Evolutionary conservation across 1,140 invertebrate genomes (phyloP).

Genomic region (Bombus consobrinus): DNA sequence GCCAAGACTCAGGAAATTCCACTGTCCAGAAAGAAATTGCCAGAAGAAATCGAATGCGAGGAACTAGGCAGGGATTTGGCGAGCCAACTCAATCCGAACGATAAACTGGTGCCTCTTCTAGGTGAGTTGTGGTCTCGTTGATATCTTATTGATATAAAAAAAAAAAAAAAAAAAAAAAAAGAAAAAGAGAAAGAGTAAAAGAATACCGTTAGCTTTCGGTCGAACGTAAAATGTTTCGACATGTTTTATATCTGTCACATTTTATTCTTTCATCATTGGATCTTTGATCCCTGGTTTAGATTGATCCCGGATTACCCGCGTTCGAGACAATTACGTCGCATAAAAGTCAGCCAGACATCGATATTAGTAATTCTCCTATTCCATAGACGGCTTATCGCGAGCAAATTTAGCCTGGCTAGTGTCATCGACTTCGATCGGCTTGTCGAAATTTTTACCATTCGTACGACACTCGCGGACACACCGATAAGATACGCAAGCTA

Average conservation of each 20-base stretch:
- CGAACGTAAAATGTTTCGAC: neutral
- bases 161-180: rapidly evolving
- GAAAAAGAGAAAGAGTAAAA: no score
- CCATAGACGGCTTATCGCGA: conserved; percentile 3
- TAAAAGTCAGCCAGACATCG: neutral
- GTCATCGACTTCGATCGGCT: conserved; percentile 21
- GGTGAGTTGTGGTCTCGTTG: conserved; percentile 81
- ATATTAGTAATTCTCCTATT: neutral
- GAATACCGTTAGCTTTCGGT: neutral
- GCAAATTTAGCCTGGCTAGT: conserved; percentile 7
- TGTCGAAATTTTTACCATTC: conserved; percentile 18
- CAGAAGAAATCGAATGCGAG: conserved; percentile 93
- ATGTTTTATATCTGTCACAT: neutral
- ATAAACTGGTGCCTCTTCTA: conserved; percentile 88
- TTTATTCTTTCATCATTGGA: neutral
- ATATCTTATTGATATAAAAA: no score
- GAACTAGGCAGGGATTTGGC: conserved; percentile 88
- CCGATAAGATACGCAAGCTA: neutral
- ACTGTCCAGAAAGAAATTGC: conserved; percentile 84
- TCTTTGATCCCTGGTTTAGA: neutral
- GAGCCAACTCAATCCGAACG: conserved; percentile 86
- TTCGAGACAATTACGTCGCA: conserved; percentile 12
- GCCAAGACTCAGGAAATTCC: conserved; percentile 62
- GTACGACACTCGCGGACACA: neutral
- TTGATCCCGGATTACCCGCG: neutral